These are phyloP conservation scores for Coreius guichenoti DNA, from an alignment of 2,797 vertebrate genomes.

Conservation along the genomic window DNA sequence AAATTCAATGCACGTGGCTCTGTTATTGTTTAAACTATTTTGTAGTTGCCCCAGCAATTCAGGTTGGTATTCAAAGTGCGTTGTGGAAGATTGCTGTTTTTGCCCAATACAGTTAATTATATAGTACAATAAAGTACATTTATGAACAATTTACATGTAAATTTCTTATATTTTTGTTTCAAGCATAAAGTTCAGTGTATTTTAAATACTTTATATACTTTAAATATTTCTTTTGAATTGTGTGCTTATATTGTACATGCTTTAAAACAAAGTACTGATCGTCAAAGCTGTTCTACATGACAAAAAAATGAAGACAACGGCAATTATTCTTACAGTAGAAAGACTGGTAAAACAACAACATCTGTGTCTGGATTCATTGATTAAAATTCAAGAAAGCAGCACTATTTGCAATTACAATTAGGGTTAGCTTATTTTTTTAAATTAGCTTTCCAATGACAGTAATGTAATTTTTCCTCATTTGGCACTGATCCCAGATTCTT, in stretches of 20 bases:
- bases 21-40: constrained; percentile 10
- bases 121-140: not conserved
- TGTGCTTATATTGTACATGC: not conserved
- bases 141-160: not conserved
- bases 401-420: not conserved
- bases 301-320: too few relatives aligned
- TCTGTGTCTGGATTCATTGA: not conserved
- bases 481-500: too few relatives aligned
- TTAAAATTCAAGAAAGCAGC: not conserved
- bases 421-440: not conserved
- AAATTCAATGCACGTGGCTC: not conserved
- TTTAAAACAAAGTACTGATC: not conserved
- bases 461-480: not conserved
- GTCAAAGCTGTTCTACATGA: not conserved
- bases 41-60: constrained; percentile 72
- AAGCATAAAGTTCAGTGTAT: not conserved
- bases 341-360: not conserved
- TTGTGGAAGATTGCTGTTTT: constrained; percentile 72
- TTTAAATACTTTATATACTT: too few relatives aligned
- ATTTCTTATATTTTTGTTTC: not conserved
- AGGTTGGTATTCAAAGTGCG: constrained; percentile 72
- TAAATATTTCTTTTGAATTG: too few relatives aligned
- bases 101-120: constrained; percentile 54
- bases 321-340: not conserved
- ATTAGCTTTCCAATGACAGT: not conserved